Conservation (phyloP, 2,888 invertebrate species). For the Andrena bucephala region DNA sequence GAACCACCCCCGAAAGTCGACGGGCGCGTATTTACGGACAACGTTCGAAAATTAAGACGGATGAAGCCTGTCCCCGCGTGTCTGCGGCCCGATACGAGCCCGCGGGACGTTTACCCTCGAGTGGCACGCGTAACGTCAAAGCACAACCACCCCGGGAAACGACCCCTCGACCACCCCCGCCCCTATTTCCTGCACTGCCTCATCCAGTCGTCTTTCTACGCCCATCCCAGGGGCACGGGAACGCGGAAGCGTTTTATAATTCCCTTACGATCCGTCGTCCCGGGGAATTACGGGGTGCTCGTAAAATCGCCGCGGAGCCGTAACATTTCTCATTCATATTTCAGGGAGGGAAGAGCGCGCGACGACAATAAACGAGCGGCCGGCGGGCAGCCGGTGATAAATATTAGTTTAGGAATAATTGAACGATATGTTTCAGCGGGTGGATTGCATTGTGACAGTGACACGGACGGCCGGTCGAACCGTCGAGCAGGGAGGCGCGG, state of each 20-base stretch:
- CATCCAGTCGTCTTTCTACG: background rate
- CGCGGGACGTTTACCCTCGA: conserved; percentile 56
- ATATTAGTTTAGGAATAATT: conserved; percentile 71
- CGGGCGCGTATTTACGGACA: conserved; percentile 77
- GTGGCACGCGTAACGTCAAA: conserved; percentile 54
- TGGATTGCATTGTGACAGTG: conserved; percentile 57
- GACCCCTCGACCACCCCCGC: background rate
- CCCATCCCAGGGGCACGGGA: background rate
- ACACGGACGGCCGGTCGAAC: conserved; percentile 36
- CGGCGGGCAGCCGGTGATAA: conserved; percentile 55
- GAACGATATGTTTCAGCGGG: conserved; percentile 58
- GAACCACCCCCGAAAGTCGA: conserved; percentile 42
- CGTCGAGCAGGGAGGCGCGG: conserved; percentile 29
- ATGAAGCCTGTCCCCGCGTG: conserved; percentile 55
- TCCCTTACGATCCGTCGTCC: conserved; percentile 31
- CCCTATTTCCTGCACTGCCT: background rate
- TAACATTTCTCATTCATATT: conserved; percentile 56
- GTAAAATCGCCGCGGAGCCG: conserved; percentile 51
- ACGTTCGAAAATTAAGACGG: conserved; percentile 79
- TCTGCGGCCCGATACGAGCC: conserved; percentile 42
- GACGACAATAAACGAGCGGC: conserved; percentile 32
- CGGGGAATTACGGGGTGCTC: conserved; percentile 37
- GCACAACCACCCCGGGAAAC: conserved; percentile 20
- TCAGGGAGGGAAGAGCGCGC: conserved; percentile 30
- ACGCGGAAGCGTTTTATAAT: conserved; percentile 46